Base-by-base conservation (phyloP, 2,797 vertebrate species). In the Lagocephalus sceleratus region DNA sequence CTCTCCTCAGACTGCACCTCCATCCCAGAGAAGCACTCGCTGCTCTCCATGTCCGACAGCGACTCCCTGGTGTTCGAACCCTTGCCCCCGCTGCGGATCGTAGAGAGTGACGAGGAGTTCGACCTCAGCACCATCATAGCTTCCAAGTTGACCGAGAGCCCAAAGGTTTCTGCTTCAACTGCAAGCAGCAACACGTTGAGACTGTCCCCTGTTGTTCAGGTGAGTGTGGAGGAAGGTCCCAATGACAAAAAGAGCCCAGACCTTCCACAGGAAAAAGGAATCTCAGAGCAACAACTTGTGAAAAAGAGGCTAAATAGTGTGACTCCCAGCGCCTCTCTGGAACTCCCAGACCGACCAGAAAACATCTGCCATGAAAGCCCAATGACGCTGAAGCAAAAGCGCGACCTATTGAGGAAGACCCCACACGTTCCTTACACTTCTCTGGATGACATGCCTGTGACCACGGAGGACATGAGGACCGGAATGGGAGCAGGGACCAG, bases 41-140 rank as follows among this genome's bases (percentile, higher is more conserved):
- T 94, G 22, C 92, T 94, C 56, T 98, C 96, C 10, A 94, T 94
- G 47, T 99, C 97, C 0, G 97, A 99, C 81, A 99, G 92, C 0
- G 97, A 99, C 86, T 99, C 97, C 1, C 83, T 99, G 60, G 93
- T 99, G 10, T 99, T 99, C 44, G 97, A 99, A 70, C 91, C 92
- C 0, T 86, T 99, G 61, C 97, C 97, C 35, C 96, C 97, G 7
- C 89, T 99, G 60, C 89, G 96, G 68, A 99, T 99, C 20, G 94
- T 99, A 12, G 97, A 99, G 81, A 99, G 97, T 0, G 95, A 99
- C 20, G 97, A 99, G 68, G 96, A 97, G 60, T 95, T 95, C 25
- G 95, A 96, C 80, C 68, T 86, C 1, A 85, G 58, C 53, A 61
- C 77, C 56, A 57, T 87, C 35, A 56, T 85, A 14, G 64, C 76